Evolutionary conservation across 2,113 vertebrate genomes (phyloP).

Genomic region (Bungarus multicinctus): DNA sequence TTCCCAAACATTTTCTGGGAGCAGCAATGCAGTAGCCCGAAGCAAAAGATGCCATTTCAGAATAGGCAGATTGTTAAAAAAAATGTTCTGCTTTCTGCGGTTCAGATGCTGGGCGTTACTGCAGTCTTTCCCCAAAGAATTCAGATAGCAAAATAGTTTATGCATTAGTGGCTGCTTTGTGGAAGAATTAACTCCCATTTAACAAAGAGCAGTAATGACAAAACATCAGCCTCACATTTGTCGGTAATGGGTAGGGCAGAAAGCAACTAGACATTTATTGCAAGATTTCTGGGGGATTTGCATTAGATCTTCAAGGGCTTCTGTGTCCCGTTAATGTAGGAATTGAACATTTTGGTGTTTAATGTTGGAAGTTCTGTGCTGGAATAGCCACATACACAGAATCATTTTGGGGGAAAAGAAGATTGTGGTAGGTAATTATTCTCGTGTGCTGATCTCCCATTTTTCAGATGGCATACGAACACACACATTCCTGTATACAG

Average conservation of each 20-base stretch:
- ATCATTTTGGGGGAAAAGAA: not conserved
- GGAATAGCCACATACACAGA: not conserved
- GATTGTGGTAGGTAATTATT: not conserved
- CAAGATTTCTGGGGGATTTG: not conserved
- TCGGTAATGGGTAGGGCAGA: not conserved
- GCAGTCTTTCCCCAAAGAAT: not conserved
- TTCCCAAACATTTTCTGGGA: not conserved
- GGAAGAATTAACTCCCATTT: not conserved
- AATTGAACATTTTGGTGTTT: not conserved
- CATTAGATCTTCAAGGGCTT: not conserved
- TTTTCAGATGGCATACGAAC: not conserved
- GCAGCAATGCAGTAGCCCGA: not conserved
- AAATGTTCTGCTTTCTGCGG: not conserved
- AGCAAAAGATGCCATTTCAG: not conserved
- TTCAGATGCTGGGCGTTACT: not conserved
- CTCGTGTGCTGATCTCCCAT: not conserved
- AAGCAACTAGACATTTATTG: not conserved
- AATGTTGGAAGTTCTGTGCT: not conserved
- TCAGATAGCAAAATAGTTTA: not conserved
- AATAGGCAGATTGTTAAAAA: constrained; percentile 18
- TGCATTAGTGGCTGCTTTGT: not conserved
- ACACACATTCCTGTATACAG: not conserved
- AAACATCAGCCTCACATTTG: not conserved
- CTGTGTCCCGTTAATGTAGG: not conserved
- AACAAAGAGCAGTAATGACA: not conserved